Base-by-base conservation (phyloP, 2,113 vertebrate genomes). In the Alectura lathami region DNA sequence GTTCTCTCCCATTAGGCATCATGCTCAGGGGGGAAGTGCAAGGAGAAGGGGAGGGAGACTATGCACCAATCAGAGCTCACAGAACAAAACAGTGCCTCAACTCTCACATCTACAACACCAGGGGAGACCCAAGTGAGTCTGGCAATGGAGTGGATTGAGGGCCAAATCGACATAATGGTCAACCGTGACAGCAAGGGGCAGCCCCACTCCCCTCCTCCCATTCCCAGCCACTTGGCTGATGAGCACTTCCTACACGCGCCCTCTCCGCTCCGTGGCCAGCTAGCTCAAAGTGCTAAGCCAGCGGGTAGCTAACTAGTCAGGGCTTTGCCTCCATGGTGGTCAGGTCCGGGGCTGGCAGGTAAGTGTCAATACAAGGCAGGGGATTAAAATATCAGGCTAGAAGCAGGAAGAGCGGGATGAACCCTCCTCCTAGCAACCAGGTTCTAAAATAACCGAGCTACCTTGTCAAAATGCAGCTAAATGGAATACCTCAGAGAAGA, bases 81-180 rank as follows among this genome's bases (percentile, higher is more conserved):
- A 42, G 42, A 91, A 93, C 78, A 92, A 94, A 85, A 59, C 75
- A 59, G 40, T 38, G 13, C 78, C 86, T 78, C 57, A 93, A 51
- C 62, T 67, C 68, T 51, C 77, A 69, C 45, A 48, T 38, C 34
- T 3, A 63, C 59, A 69, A 50, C 42, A 87, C 43, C 50, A 86
- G 70, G 42, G 87, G 50, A 29, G 40, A 94, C 67, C 75, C 32
- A 75, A 75, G 76, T 36, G 13, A 92, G 91, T 84, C 74, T 66
- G 77, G 67, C 67, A 91, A 85, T 2, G 2, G 60, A 83, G 27
- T 34, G 38, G 67, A 89, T 95, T 0, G 0, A 24, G 16, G 47
- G 69, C 51, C 43, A 22, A 77, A 10, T 14, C 7, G 21, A 76
- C 13, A 13, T 3, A 27, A 45, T 0, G 2, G 24, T 38, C 22